Percentiles rank a stretch among this genome's conserved stretches.
phyloP scores from a whole-genome alignment of 2,888 invertebrate species.

The Diplolepis rosae region DNA sequence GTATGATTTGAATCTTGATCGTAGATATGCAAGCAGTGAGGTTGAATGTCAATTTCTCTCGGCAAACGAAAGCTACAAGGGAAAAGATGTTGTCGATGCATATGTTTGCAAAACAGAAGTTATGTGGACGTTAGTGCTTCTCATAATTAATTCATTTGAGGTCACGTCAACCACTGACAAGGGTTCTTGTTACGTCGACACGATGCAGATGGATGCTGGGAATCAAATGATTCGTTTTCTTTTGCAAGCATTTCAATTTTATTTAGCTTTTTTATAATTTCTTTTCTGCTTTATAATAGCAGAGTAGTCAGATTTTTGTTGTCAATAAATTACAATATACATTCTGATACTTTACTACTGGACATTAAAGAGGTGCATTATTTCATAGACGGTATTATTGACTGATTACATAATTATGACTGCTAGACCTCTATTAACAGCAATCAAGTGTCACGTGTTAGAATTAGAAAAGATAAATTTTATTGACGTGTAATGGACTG shows the following conservation, averaged over 20 bases:
- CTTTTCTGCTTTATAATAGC: background rate
- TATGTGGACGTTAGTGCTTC: conserved; percentile 19
- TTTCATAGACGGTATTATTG: background rate
- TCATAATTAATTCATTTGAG: conserved; percentile 30
- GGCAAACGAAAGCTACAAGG: conserved; percentile 4
- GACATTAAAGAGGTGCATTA: background rate
- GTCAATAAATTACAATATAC: no score
- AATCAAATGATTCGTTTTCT: conserved; percentile 1
- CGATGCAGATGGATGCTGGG: background rate
- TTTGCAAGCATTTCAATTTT: background rate
- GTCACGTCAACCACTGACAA: conserved; percentile 15
- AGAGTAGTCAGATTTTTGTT: background rate
- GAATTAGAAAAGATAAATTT: background rate
- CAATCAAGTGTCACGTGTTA: background rate
- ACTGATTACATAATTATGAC: background rate
- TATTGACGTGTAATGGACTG: background rate
- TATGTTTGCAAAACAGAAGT: conserved; percentile 24
- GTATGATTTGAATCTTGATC: conserved; percentile 26
- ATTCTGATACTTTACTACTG: no score
- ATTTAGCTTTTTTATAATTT: background rate
- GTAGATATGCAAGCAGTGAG: background rate
- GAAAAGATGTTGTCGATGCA: conserved; percentile 25
- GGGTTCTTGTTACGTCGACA: conserved; percentile 15
- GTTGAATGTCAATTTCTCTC: conserved; percentile 15
- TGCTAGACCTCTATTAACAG: background rate